phyloP scores from a whole-genome alignment of 2,113 vertebrate genomes.

The Brachyhypopomus occidentalis region DNA sequence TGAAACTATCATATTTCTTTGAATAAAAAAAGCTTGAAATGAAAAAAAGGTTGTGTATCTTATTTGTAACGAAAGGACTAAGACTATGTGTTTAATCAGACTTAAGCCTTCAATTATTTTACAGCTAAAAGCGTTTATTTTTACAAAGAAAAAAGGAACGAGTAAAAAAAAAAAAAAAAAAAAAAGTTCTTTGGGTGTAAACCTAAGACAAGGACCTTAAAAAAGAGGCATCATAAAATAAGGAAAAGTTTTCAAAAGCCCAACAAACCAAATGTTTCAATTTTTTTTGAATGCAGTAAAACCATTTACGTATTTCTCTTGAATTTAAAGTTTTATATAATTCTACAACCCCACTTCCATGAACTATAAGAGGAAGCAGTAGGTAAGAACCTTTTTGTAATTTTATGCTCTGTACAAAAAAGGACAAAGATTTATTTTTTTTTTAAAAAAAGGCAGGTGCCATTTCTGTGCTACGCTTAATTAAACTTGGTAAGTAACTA shows the following conservation, averaged over 20 bases:
- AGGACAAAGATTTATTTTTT: neutral
- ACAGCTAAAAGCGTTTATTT: neutral
- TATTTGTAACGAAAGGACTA: slow-evolving; percentile 4
- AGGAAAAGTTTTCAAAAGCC: neutral
- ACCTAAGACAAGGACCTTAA: slow-evolving; percentile 3
- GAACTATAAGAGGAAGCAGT: neutral
- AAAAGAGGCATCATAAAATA: slow-evolving; percentile 6
- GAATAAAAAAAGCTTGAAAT: slow-evolving; percentile 70
- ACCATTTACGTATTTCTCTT: slow-evolving; percentile 2
- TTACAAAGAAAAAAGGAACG: slow-evolving; percentile 33
- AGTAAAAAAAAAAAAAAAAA: slow-evolving; percentile 81
- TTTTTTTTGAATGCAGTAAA: slow-evolving; percentile 25
- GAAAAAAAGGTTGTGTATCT: neutral
- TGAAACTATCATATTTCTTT: slow-evolving; percentile 79
- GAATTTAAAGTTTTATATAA: slow-evolving; percentile 21
- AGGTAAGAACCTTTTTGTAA: slow-evolving; percentile 14
- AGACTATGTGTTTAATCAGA: neutral
- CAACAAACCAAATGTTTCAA: slow-evolving; percentile 16
- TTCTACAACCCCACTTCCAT: neutral
- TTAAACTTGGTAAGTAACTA: slow-evolving; percentile 27
- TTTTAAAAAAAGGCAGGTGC: neutral
- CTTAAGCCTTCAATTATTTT: neutral
- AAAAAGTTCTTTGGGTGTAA: slow-evolving; percentile 67
- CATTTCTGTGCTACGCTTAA: slow-evolving; percentile 12
- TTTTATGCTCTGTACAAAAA: slow-evolving; percentile 38